Evolutionary conservation across 2,888 invertebrate genomes (phyloP).

Genomic region (Zaprionus obscuricornis): DNA sequence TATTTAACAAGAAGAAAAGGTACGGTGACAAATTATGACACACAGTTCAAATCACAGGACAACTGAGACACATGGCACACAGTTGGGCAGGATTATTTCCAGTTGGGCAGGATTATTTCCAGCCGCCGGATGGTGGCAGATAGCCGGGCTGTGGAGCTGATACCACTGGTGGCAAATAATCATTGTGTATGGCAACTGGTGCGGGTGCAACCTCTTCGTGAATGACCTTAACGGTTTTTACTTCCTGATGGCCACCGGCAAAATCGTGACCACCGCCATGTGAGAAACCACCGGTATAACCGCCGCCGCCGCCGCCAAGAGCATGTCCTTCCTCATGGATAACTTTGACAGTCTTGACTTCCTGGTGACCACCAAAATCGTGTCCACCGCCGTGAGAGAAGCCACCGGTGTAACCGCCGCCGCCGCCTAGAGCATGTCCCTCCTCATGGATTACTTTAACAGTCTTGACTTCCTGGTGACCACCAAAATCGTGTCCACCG

Average conservation of each 20-base stretch:
- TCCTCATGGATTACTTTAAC: too few species aligned
- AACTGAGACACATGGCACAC: conserved; percentile 14
- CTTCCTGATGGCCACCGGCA: conserved; percentile 39
- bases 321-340: too few species aligned
- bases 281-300: conserved; percentile 11
- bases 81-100: conserved; percentile 61
- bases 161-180: conserved; percentile 56
- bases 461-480: too few species aligned
- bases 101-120: conserved; percentile 51
- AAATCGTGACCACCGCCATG: conserved; percentile 38
- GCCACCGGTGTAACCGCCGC: too few species aligned
- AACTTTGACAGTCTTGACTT: too few species aligned
- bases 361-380: too few species aligned
- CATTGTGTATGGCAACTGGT: conserved; percentile 30
- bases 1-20: conserved; percentile 60
- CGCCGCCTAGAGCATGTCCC: too few species aligned
- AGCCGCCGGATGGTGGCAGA: conserved; percentile 65
- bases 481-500: conserved; percentile 41
- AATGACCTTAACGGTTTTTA: conserved; percentile 41
- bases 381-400: too few species aligned
- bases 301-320: too few species aligned
- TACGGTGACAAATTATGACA: conserved; percentile 59
- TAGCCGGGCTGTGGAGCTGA: conserved; percentile 52
- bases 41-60: conserved; percentile 58
- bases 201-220: conserved; percentile 41